Base-by-base conservation (phyloP, 2,797 vertebrate genomes). In the Carapus acus region DNA sequence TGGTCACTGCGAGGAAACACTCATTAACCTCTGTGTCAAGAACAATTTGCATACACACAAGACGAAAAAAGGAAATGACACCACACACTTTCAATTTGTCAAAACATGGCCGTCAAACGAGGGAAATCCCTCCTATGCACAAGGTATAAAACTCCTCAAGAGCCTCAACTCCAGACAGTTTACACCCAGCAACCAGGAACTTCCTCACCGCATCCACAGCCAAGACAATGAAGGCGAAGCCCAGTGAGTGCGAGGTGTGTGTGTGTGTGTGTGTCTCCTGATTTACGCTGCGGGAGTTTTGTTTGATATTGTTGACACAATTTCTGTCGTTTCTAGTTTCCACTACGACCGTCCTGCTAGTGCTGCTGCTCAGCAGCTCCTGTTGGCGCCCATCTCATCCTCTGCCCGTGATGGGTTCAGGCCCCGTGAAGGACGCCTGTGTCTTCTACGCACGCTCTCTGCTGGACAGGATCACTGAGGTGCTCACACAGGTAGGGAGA, bases 161-260 rank as follows among this genome's bases (percentile, higher is more conserved):
- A 68, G 43, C 21, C 31, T 47, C 38, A 40, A 58, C 27, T 16
- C 42, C 36, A 62, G 33, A 24, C 73, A 74, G 37, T 70, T n/a
- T 12, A 53, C 62, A 62, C 17, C 39, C 24, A 53, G 55, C 15
- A 58, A 62, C 39, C 56, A 17, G n/a, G 57, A 27, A 4, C 24
- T 27, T 27, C 9, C 4, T 27, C 24, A 27, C 9, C 24, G 9
- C 24, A 27, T 27, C 24, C 38, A 9, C 20, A 59, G 50, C 33
- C 20, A 85, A 82, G 64, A 79, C 82, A 73, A 19, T 60, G 4
- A 33, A 66, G 31, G 2, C 65, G 48, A 81, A 65, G 23, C 73
- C 74, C 48, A 80, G 87, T 88, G 64, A 88, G 85, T 88, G 80
- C 41, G 6, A 27, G 1, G 0, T 7, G 20, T 13, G 7, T n/a